phyloP scores from a whole-genome alignment of 2,888 invertebrate genomes.

The Xestoiulus laeticollis region DNA sequence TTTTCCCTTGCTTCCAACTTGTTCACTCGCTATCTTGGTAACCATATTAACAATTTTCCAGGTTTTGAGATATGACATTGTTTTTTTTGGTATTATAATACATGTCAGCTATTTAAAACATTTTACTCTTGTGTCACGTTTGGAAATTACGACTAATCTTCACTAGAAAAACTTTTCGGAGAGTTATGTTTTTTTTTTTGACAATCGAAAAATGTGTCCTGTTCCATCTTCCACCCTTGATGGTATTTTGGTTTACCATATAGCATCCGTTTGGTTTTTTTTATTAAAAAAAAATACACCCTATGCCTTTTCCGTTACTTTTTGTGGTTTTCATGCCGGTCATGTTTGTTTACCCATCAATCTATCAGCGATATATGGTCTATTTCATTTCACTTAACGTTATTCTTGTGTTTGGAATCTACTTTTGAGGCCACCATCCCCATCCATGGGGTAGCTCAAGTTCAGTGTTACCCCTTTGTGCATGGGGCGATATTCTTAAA shows the following conservation, averaged over 20 bases:
- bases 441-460: slow-evolving; percentile 14
- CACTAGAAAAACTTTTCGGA: not conserved
- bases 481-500: slow-evolving; percentile 16
- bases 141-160: too few relatives aligned
- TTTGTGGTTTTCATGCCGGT: not conserved
- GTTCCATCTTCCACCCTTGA: not conserved
- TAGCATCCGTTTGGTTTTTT: not conserved
- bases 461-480: slow-evolving; percentile 6
- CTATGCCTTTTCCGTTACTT: not conserved
- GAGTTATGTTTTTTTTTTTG: not conserved
- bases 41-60: too few relatives aligned
- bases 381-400: slow-evolving; percentile 26
- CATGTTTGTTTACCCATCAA: slow-evolving; percentile 24
- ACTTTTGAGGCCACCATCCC: not conserved
- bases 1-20: too few relatives aligned
- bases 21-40: too few relatives aligned
- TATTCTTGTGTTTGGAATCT: slow-evolving; percentile 8
- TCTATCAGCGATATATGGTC: slow-evolving; percentile 1
- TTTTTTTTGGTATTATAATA: too few relatives aligned
- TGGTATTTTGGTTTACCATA: not conserved
- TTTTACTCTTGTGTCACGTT: too few relatives aligned
- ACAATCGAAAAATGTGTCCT: not conserved
- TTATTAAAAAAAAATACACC: not conserved
- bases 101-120: too few relatives aligned
- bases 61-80: too few relatives aligned